Evolutionary conservation across 1,140 invertebrate genomes (phyloP), one percentile per base, ranked within the genome.

Genomic region (Diorhabda sublineata): DNA sequence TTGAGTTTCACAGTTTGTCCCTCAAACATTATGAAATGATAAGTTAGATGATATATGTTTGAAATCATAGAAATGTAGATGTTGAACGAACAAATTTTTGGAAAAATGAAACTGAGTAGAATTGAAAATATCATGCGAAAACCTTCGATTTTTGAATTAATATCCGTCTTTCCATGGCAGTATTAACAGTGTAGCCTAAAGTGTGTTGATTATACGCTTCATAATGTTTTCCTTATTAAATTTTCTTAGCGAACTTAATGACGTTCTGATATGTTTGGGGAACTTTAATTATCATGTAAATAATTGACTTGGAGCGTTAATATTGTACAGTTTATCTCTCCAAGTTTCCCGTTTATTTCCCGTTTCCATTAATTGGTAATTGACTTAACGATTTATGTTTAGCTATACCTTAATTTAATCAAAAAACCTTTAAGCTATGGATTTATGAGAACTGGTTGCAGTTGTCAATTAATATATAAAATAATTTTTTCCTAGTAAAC

Each of bases 141-240:
- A 26, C 26, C 26, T 26, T 26, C 1, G 26, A 26, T 26, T 26
- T 26, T 26, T 26, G 26, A 26, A 26, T 26, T 26, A 26, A 26
- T 26, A 26, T 26, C 26, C 1, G 26, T 9, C 57, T 41, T 58
- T 65, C 63, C 66, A 44, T 11, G 11, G 9, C 9, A 61, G 45
- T 60, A 59, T 71, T 69, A 66, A 60, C 70, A 73, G 68, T 75
- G 72, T 71, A 73, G 63, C 61, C 62, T 66, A 59, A 69, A 69
- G 61, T 73, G 64, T 70, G 56, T 67, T 68, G 74, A 75, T 75
- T 73, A 75, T 75, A 58, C 68, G 52, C 66, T 63, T 70, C 69
- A 71, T 76, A 76, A 74, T 73, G 73, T 74, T 73, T 74, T 76
- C 71, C 71, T 74, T 76, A 76, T 76, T 76, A 74, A 74, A 74